Conservation (phyloP, 1,140 invertebrate species). For the Ostrea denselamellosa region DNA sequence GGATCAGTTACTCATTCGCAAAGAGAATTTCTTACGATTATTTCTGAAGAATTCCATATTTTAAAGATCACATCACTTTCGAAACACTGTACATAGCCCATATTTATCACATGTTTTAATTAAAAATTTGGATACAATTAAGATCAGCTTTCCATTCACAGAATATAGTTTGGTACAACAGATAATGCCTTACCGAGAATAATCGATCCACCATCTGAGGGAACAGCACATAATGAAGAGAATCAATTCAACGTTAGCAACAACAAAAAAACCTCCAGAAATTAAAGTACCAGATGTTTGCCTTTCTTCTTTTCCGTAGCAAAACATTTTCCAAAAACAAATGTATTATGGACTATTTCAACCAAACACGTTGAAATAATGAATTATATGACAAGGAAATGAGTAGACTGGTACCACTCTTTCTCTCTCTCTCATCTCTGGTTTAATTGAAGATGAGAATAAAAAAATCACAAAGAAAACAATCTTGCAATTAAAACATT, state of each 20-base stretch:
- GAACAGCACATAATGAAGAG: slow-evolving; percentile 48
- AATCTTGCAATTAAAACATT: not conserved
- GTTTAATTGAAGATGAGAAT: too few relatives aligned
- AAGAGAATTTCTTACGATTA: not conserved
- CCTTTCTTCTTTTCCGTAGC: not conserved
- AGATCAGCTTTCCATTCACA: not conserved
- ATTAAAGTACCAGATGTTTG: not conserved
- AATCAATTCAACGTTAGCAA: slow-evolving; percentile 50
- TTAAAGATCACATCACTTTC: not conserved
- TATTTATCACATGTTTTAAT: not conserved
- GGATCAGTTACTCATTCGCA: not conserved
- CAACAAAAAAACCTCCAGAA: not conserved
- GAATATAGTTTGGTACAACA: slow-evolving; percentile 44
- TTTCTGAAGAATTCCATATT: not conserved
- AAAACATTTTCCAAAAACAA: too few relatives aligned
- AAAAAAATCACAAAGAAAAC: slow-evolving; percentile 14
- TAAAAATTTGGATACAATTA: slow-evolving; percentile 10
- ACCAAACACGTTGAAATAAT: not conserved
- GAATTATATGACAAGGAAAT: not conserved
- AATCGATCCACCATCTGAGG: slow-evolving; percentile 81
- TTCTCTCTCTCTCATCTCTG: not conserved
- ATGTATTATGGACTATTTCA: not conserved
- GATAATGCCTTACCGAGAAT: slow-evolving; percentile 78
- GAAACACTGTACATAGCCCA: not conserved
- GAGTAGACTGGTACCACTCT: not conserved